Base-by-base conservation (phyloP, 2,888 invertebrate species). In the Labia minor region DNA sequence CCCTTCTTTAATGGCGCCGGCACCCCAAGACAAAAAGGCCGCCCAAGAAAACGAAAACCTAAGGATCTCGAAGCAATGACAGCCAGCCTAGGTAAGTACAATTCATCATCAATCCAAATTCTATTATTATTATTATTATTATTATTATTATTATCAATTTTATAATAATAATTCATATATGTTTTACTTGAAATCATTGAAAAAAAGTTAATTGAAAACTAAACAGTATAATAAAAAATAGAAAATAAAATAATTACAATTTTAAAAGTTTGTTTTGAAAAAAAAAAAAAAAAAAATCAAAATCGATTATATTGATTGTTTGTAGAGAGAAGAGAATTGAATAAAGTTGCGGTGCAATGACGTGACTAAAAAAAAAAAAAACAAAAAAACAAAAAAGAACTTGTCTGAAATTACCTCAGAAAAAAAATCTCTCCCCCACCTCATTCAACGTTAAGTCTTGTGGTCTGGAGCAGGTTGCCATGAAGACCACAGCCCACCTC, bases 31-130 rank as follows among this genome's bases (percentile, higher is more conserved):
- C 94, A 94, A 78, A 95, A 95, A 82, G 95, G 95, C 10, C 82
- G 95, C 72, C 95, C 95, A 37, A 82, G 95, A 76, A 95, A 95
- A 81, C 84, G 94, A 82, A 95, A 95, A 79, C 92, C 91, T 66
- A 92, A 92, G 81, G 92, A 92, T 77, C 84, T 92, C 73, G 92
- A 92, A 75, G 85, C 89, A 69, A 88, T 92, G 86, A 87, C 90
- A 66, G 88, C 90, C 66, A 91, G 86, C 78, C 85, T 92, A 78
- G 92, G 92, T 91, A 79, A 86, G 87, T 78, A 68, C 64, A 21
- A n/a, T 49, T 16, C 19, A 14, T 61, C 20, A 19, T 33, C n/a
- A n/a, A n/a, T n/a, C n/a, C n/a, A n/a, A n/a, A n/a, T n/a, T n/a
- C n/a, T n/a, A n/a, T n/a, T n/a, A n/a, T n/a, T n/a, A n/a, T n/a